Evolutionary conservation across 2,113 vertebrate species (phyloP), one percentile per base, ranked within the genome.

Genomic region (Ardeotis arabs): DNA sequence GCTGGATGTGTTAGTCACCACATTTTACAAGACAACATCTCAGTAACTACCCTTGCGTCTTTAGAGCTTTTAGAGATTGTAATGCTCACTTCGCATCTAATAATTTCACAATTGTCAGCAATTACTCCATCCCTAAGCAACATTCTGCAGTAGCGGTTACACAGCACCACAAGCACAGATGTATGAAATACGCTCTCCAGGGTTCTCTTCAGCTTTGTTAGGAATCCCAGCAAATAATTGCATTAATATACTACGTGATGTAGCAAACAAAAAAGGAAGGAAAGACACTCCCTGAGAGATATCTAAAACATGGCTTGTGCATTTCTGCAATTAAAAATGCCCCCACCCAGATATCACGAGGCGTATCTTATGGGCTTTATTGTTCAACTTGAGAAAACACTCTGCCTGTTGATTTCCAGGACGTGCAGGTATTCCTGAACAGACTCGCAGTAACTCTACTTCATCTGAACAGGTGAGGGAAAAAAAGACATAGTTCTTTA

Each of bases 321-420:
- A 25, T 56, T 69, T 80, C 39, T 41, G 21, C n/a, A 27, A 81
- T 29, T 62, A 63, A 69, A 59, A 70, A 23, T 50, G 37, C 3
- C 12, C 33, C 13, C 1, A 0, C 14, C 39, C 18, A 3, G 1
- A 10, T 22, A 29, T 27, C 31, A 22, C 22, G n/a, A 67, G 21
- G 15, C 10, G 8, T 50, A 63, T 45, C 18, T 63, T 62, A 68
- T 1, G 25, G 20, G 31, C 44, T 60, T 53, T 52, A 4, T 35
- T 52, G n/a, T 84, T 58, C 41, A 72, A n/a, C 35, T 27, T 73
- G 66, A 67, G 33, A 68, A 82, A 82, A 64, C 31, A 22, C 39
- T 86, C 45, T 86, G 21, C 64, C 31, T 82, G 27, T 85, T 88
- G 8, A 68, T 84, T 94, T 95, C 24, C 75, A 96, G 31, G 69